Evolutionary conservation across 1,140 invertebrate species (phyloP).

Genomic region (Triops longicaudatus): DNA sequence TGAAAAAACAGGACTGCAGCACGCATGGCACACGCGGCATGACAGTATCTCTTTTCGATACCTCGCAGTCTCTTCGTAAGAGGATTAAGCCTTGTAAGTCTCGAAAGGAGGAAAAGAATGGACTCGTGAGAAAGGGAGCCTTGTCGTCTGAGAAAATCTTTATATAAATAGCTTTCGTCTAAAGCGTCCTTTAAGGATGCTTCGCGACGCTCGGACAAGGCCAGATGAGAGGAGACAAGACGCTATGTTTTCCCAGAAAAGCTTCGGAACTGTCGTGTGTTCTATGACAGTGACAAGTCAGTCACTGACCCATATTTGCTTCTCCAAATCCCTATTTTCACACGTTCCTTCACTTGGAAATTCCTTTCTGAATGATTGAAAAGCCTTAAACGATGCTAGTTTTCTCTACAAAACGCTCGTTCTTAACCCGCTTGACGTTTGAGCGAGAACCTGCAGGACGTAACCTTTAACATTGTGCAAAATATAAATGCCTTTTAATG

Average conservation of each 20-base stretch:
- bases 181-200: neutral
- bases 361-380: neutral
- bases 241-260: neutral
- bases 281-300: neutral
- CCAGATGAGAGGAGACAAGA: conserved; percentile 5
- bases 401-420: too few relatives aligned
- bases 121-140: neutral
- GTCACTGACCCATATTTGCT: neutral
- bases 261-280: neutral
- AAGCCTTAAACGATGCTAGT: too few relatives aligned
- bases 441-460: too few relatives aligned
- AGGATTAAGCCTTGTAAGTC: conserved; percentile 2
- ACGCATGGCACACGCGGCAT: neutral
- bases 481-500: too few relatives aligned
- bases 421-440: too few relatives aligned
- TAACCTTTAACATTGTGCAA: too few relatives aligned
- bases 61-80: neutral
- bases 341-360: neutral
- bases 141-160: neutral
- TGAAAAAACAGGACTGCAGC: too few relatives aligned
- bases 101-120: neutral
- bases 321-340: neutral
- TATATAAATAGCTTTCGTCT: conserved; percentile 6
- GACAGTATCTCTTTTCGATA: neutral
- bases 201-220: neutral